Evolutionary conservation across 1,140 invertebrate genomes (phyloP).

Genomic region (Dendrolimus punctatus): DNA sequence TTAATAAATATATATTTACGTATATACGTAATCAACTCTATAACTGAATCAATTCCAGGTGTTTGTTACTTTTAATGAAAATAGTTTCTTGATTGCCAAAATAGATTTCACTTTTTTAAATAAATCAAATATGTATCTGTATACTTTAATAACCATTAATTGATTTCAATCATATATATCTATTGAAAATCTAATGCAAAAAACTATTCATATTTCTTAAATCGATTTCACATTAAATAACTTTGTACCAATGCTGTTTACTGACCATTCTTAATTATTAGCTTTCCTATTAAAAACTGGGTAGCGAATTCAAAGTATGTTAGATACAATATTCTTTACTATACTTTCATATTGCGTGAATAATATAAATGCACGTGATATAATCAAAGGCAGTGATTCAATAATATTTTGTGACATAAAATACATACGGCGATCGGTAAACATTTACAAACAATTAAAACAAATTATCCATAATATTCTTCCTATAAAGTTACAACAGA

Average conservation of each 20-base stretch:
- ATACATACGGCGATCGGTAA: too few species aligned
- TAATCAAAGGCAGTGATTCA: slow-evolving; percentile 17
- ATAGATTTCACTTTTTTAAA: slow-evolving; percentile 28
- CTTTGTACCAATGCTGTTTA: slow-evolving; percentile 31
- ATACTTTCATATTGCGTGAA: too few species aligned
- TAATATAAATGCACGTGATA: slow-evolving; percentile 16
- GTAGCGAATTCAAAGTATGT: too few species aligned
- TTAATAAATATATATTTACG: slow-evolving; percentile 40
- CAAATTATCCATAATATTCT: too few species aligned
- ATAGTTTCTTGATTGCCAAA: slow-evolving; percentile 42
- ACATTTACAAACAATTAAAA: too few species aligned
- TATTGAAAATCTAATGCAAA: slow-evolving; percentile 25
- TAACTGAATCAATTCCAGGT: slow-evolving; percentile 43
- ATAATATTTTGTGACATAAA: too few species aligned
- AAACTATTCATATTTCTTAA: slow-evolving; percentile 15
- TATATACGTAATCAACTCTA: slow-evolving; percentile 27
- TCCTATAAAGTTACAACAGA: too few species aligned
- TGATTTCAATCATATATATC: slow-evolving; percentile 24
- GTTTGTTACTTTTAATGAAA: slow-evolving; percentile 31
- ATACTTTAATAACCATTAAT: slow-evolving; percentile 9
- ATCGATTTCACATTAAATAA: slow-evolving; percentile 8
- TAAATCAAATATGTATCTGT: slow-evolving; percentile 13
- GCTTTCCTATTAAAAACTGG: too few species aligned
- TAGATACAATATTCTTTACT: too few species aligned
- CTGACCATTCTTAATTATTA: too few species aligned